Conservation (phyloP, 1,140 invertebrate genomes). For the Zaprionus nigranus region DNA sequence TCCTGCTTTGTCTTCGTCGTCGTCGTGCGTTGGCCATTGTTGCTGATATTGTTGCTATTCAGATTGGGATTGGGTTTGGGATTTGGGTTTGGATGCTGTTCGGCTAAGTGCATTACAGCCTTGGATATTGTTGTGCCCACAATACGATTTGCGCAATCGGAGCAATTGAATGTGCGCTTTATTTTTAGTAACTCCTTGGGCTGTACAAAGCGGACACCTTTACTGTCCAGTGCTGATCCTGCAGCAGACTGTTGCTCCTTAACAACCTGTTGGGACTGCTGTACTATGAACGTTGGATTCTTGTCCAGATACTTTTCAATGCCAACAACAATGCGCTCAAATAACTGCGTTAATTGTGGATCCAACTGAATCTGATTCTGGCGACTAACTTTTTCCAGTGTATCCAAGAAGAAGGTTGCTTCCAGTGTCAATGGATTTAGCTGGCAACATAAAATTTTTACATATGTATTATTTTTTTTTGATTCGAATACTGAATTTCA, state of each 20-base stretch:
- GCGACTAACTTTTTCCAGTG: slow-evolving; percentile 42
- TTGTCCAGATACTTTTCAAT: slow-evolving; percentile 70
- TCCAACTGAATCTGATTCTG: slow-evolving; percentile 53
- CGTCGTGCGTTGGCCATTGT: slow-evolving; percentile 23
- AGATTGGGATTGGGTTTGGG: slow-evolving; percentile 25
- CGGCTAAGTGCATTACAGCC: slow-evolving; percentile 63
- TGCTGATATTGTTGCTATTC: background rate
- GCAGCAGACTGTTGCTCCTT: slow-evolving; percentile 11
- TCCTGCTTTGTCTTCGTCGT: slow-evolving; percentile 33
- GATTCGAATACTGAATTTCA: background rate
- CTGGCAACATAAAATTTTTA: slow-evolving; percentile 37
- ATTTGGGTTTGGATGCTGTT: slow-evolving; percentile 63
- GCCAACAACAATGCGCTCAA: slow-evolving; percentile 63
- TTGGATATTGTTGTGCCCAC: slow-evolving; percentile 64
- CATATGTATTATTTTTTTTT: background rate
- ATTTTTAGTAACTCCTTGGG: slow-evolving; percentile 57
- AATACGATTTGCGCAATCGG: slow-evolving; percentile 52
- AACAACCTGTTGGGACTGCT: background rate
- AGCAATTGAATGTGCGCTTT: slow-evolving; percentile 65
- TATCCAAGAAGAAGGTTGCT: slow-evolving; percentile 65
- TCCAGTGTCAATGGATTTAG: slow-evolving; percentile 76
- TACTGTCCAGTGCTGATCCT: background rate
- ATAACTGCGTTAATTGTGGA: slow-evolving; percentile 50
- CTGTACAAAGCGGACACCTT: slow-evolving; percentile 51
- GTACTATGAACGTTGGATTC: slow-evolving; percentile 53